Percentiles rank a stretch among this genome's conserved stretches.
Conservation (phyloP, 2,888 invertebrate species). For the Catocala sponsa region DNA sequence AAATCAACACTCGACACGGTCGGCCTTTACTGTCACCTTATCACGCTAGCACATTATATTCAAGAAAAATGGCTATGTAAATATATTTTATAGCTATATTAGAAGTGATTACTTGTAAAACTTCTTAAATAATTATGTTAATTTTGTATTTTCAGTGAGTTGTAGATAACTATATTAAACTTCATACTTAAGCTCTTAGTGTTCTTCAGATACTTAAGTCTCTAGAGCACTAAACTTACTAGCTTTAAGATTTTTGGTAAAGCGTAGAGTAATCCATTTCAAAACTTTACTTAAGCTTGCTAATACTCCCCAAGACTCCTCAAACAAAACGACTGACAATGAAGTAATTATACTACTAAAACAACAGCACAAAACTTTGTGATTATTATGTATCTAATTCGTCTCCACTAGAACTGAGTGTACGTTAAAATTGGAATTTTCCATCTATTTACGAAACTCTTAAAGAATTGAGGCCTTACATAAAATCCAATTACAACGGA, state of each 20-base stretch:
- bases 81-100: too few species aligned
- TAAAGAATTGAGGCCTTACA: constrained; percentile 27
- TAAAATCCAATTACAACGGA: constrained; percentile 42
- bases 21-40: too few species aligned
- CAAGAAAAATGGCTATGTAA: too few species aligned
- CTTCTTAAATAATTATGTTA: background rate
- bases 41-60: too few species aligned
- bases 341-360: constrained; percentile 23
- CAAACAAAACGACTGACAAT: constrained; percentile 24
- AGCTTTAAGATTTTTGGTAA: constrained; percentile 1
- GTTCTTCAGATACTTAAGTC: background rate
- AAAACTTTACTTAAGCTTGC: constrained; percentile 18
- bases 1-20: too few species aligned
- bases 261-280: constrained; percentile 8
- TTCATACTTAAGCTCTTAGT: background rate
- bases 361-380: constrained; percentile 25
- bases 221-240: constrained; percentile 2
- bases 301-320: constrained; percentile 19
- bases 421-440: constrained; percentile 25
- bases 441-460: constrained; percentile 22
- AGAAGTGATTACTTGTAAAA: too few species aligned
- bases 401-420: constrained; percentile 14
- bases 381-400: constrained; percentile 34
- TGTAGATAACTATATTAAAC: background rate
- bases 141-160: background rate